Evolutionary conservation across 2,888 invertebrate genomes (phyloP).

Genomic region (Drosophila parthenogenetica): DNA sequence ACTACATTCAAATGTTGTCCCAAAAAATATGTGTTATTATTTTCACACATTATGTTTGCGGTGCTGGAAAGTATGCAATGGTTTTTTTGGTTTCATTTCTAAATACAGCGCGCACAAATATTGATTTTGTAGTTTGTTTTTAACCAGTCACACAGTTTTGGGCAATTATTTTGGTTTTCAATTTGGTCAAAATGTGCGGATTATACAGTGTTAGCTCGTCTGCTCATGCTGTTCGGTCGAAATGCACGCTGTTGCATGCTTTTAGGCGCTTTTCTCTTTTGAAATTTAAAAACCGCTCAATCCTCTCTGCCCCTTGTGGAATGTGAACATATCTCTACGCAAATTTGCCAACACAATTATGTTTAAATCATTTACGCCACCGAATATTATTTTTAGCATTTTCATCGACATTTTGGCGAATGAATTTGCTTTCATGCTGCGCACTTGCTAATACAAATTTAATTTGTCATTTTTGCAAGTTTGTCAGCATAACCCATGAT

Average conservation of each 20-base stretch:
- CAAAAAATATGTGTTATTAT: not conserved
- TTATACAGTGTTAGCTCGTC: constrained; percentile 19
- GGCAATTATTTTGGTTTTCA: constrained; percentile 57
- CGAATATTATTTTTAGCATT: constrained; percentile 53
- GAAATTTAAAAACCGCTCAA: not conserved
- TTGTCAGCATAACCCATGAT: constrained; percentile 37
- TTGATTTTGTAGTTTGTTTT: constrained; percentile 27
- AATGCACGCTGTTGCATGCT: constrained; percentile 39
- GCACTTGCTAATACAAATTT: not conserved
- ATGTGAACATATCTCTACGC: constrained; percentile 15
- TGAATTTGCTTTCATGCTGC: not conserved
- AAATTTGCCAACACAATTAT: constrained; percentile 57
- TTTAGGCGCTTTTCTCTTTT: constrained; percentile 34
- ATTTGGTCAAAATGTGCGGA: constrained; percentile 29
- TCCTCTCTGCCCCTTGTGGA: not conserved
- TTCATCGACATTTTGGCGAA: not conserved
- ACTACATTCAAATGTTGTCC: not conserved
- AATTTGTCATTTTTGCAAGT: constrained; percentile 27
- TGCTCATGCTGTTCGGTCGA: constrained; percentile 17
- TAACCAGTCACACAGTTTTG: not conserved
- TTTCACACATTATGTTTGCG: not conserved
- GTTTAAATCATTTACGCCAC: constrained; percentile 66
- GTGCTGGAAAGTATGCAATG: constrained; percentile 18
- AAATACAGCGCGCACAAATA: constrained; percentile 2
- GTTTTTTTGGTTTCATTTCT: not conserved